These are phyloP conservation scores for Lamprologus tigripictilis DNA, from an alignment of 2,113 vertebrate genomes.

Conservation along the genomic window DNA sequence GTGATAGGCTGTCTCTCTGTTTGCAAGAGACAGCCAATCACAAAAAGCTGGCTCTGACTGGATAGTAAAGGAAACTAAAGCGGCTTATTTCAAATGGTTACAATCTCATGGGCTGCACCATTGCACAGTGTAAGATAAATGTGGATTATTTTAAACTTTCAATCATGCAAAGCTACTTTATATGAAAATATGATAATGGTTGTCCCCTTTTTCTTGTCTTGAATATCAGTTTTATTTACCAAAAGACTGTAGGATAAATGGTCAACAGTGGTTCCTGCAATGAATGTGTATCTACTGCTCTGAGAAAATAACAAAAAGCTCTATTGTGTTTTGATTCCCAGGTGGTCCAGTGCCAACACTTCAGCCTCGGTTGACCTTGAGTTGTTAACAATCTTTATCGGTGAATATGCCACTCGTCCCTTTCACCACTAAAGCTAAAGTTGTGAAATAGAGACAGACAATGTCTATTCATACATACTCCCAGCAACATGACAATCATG, in stretches of 20 bases:
- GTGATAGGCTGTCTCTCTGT: neutral
- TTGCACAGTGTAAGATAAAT: neutral
- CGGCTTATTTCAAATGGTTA: neutral
- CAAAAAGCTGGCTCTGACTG: neutral
- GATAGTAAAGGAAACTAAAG: neutral
- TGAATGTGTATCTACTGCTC: neutral
- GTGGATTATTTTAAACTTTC: neutral
- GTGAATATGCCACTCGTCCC: constrained; percentile 9
- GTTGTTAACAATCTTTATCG: constrained; percentile 22
- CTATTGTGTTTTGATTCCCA: neutral
- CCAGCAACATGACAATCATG: neutral
- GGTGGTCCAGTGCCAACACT: neutral
- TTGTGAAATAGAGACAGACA: neutral
- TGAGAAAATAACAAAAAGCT: neutral
- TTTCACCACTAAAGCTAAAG: constrained; percentile 6
- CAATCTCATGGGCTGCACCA: neutral
- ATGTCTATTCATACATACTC: neutral
- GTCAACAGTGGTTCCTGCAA: neutral
- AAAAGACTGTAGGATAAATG: neutral
- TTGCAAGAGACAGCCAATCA: neutral
- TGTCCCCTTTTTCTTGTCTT: neutral
- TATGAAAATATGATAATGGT: neutral
- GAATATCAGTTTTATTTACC: neutral
- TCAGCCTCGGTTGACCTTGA: neutral
- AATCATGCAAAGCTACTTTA: neutral